Evolutionary conservation across 2,797 vertebrate species (phyloP).

Genomic region (Acrocephalus scirpaceus): DNA sequence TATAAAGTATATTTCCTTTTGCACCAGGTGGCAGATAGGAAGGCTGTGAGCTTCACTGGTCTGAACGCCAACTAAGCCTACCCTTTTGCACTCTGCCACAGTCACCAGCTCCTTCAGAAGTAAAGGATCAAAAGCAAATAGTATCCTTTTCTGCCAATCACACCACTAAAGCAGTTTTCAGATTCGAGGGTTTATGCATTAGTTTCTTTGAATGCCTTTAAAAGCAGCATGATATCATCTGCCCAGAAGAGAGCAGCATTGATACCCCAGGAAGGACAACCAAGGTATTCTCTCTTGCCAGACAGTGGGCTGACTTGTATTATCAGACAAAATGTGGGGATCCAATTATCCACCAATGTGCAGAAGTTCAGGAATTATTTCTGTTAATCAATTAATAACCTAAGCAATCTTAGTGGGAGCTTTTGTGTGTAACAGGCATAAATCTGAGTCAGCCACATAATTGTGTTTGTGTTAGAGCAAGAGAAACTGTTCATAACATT

Average conservation of each 20-base stretch:
- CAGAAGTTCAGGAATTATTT: not conserved
- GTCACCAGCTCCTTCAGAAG: not conserved
- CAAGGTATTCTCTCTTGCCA: not conserved
- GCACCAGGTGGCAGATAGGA: not conserved
- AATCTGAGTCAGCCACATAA: not conserved
- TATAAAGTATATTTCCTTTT: not conserved
- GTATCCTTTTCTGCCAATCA: not conserved
- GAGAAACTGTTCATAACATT: not conserved
- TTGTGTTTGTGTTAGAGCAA: not conserved
- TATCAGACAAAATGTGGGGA: not conserved
- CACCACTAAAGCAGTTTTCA: not conserved
- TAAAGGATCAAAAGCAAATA: not conserved
- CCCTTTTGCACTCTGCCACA: not conserved
- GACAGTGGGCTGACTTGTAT: not conserved
- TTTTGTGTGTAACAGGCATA: not conserved
- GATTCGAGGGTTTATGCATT: not conserved
- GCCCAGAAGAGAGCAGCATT: conserved; percentile 46
- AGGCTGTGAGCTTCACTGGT: not conserved
- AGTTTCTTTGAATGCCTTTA: not conserved
- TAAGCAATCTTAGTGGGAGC: not conserved
- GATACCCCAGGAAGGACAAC: not conserved
- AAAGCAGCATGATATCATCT: not conserved
- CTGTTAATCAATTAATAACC: not conserved
- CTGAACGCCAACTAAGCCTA: fast-evolving
- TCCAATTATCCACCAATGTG: not conserved